Base-by-base conservation (phyloP, 2,113 vertebrate species). In the Cyanistes caeruleus region DNA sequence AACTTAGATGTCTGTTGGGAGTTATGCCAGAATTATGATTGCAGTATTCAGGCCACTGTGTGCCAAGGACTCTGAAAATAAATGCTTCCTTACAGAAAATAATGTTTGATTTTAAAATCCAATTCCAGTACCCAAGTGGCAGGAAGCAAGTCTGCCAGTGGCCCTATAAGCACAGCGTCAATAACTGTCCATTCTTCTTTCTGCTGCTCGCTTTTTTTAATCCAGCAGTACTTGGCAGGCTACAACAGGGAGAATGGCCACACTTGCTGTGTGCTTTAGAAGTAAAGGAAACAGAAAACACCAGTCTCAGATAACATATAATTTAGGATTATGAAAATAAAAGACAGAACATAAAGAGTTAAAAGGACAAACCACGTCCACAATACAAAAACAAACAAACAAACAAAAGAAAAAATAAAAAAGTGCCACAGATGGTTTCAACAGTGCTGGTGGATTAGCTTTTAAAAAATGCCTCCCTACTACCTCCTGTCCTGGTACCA, bases 21-120 rank as follows among this genome's bases (percentile, higher is more conserved):
- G 24, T 56, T 92, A 75, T 82, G 73, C 39, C 84, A 90, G 60
- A 87, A 90, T 84, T 78, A 68, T 44, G 76, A 93, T 67, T 56
- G 88, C 11, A 52, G 52, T 12, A 75, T 44, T 93, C n/a, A 53
- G 49, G 39, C 64, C 44, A 59, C 28, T 56, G 17, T 43, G 35
- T 70, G 63, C 46, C 8, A 13, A 89, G n/a, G 24, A 89, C 85
- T 89, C 37, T 46, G 49, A 89, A 92, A 84, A 87, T 10, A 84
- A 95, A 89, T 49, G 13, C 5, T 87, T 76, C 35, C 48, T 92
- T 87, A 67, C 84, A 72, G 56, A 81, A 96, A 89, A 92, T 30
- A 67, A 49, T 27, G 49, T n/a, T 74, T 89, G 35, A 56, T 68
- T 92, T 89, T 84, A 31, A 72, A 94, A 87, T 41, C 62, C 3